Evolutionary conservation across 2,113 vertebrate species (phyloP), one percentile per base, ranked within the genome.

Genomic region (Quiscalus mexicanus): DNA sequence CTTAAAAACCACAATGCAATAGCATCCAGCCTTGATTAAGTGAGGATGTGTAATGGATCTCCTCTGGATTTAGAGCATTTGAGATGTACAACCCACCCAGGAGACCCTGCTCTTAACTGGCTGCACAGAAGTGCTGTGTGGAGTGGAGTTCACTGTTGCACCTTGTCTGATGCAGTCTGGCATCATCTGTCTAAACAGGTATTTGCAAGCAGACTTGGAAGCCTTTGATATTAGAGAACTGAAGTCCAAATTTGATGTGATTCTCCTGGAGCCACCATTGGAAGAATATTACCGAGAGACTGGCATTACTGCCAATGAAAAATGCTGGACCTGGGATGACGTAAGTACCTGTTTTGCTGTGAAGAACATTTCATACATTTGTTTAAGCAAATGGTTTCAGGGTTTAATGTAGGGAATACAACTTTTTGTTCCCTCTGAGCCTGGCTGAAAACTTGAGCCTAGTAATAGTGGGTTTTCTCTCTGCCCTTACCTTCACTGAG

Each of bases 221-320:
- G 98, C 98, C 84, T 99, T 99, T 98, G 99, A 99, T 97, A 98
- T 99, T 85, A 97, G 99, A 95, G 99, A 99, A 62, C 90, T 99
- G 58, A 99, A 99, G 71, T 99, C 99, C 84, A 99, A 99, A 95
- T 99, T 99, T 94, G 99, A 99, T 93, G 99, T 99, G 74, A 99
- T 99, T 92, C 98, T 99, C 37, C 98, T 99, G 78, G 99, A 99
- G 84, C 99, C 99, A 18, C 99, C 99, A 0, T 75, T 99, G 76
- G 99, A 99, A 94, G 99, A 99, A 65, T 99, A 99, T 89, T 99
- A 99, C 96, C 98, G 99, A 91, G 99, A 99, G 97, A 99, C 99
- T 1, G 99, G 99, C 82, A 99, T 99, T 89, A 99, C 99, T 71
- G 99, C 99, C 87, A 99, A 98, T 41, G 99, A 99, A 50, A 99